A percentile compares a stretch with the other conserved stretches of the same genome.
Conservation (phyloP, 2,113 vertebrate genomes). For the Rynchops niger region DNA sequence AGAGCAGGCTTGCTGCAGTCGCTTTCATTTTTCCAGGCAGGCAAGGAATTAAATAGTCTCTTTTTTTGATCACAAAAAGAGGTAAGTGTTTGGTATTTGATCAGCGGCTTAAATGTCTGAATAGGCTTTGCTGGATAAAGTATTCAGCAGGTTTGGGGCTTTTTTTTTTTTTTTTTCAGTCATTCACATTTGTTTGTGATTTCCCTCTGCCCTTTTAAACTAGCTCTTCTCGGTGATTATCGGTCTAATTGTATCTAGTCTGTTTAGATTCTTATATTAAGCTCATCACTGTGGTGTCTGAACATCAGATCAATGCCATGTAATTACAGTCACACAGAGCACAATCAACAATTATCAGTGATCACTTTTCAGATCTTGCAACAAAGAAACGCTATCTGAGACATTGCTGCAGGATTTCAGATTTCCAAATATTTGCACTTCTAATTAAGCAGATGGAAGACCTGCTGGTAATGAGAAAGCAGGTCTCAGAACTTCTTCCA, state of each 20-base stretch:
- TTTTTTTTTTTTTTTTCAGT: not conserved
- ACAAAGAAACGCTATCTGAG: conserved; percentile 67
- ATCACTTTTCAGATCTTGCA: conserved; percentile 71
- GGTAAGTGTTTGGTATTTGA: not conserved
- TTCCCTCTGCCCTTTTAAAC: conserved; percentile 43
- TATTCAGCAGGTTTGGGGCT: not conserved
- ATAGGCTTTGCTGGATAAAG: not conserved
- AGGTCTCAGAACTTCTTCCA: conserved; percentile 72
- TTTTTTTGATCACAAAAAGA: not conserved
- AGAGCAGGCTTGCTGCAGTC: not conserved
- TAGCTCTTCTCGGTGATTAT: conserved; percentile 49
- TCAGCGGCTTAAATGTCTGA: not conserved
- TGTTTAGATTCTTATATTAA: conserved; percentile 42
- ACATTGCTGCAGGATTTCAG: conserved; percentile 51
- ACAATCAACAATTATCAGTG: conserved; percentile 70
- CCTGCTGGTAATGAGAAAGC: conserved; percentile 71
- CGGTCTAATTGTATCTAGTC: conserved; percentile 67
- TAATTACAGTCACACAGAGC: conserved; percentile 71
- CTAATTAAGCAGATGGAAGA: conserved; percentile 79
- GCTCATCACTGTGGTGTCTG: conserved; percentile 52
- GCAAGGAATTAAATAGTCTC: not conserved
- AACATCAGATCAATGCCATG: conserved; percentile 65
- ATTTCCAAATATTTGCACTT: conserved; percentile 77
- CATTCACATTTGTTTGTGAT: conserved; percentile 22
- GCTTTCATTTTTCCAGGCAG: not conserved